These are phyloP conservation scores for Phalera bucephala DNA, from an alignment of 2,888 invertebrate species.

Conservation along the genomic window DNA sequence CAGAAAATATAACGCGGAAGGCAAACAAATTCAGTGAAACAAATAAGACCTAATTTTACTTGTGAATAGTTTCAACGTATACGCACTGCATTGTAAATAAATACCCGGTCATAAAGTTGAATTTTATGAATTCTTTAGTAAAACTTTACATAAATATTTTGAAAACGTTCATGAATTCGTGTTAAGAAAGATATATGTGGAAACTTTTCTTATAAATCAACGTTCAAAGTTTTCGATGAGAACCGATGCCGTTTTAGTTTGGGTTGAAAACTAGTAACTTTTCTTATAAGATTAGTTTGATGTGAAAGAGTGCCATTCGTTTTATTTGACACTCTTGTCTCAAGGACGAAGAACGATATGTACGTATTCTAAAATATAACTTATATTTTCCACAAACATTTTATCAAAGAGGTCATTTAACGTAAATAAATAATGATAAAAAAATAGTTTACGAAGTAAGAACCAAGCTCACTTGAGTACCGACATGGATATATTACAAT, in stretches of 20 bases:
- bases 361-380: no score
- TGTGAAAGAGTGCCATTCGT: no score
- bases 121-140: neutral
- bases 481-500: no score
- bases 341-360: no score
- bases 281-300: neutral
- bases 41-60: conserved; percentile 19
- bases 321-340: no score
- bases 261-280: neutral
- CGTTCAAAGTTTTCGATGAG: neutral
- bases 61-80: conserved; percentile 6
- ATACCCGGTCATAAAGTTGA: conserved; percentile 5
- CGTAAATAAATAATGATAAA: no score
- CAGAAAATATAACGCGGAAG: conserved; percentile 31
- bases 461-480: no score
- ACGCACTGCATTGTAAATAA: conserved; percentile 14
- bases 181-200: no score
- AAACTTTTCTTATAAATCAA: neutral
- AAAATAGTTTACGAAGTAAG: no score
- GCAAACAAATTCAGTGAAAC: conserved; percentile 19
- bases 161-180: neutral
- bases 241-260: neutral
- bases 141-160: neutral
- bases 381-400: no score
- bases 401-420: no score